Evolutionary conservation across 2,113 vertebrate species (phyloP).

Genomic region (Pachyramphus minor): DNA sequence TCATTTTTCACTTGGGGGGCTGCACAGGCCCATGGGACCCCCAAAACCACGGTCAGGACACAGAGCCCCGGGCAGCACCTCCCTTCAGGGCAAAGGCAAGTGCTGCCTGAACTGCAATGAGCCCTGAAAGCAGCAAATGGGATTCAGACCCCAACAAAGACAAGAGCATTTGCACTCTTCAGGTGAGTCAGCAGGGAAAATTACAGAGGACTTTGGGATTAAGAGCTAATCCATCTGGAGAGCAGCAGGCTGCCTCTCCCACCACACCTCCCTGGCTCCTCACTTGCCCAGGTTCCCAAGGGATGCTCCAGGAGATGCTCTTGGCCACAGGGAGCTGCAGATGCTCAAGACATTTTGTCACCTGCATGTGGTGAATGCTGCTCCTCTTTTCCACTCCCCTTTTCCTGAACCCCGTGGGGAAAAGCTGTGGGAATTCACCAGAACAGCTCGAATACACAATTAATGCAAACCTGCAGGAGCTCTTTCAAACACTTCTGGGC

Average conservation of each 20-base stretch:
- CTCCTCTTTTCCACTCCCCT: not conserved
- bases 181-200: not conserved
- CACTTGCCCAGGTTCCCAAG: accelerated
- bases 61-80: accelerated
- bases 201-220: not conserved
- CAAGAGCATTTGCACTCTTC: not conserved
- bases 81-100: not conserved
- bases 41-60: accelerated
- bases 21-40: accelerated
- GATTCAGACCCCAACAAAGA: accelerated
- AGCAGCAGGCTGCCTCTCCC: not conserved
- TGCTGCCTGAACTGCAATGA: accelerated
- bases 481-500: not conserved
- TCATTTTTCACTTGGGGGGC: not conserved
- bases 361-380: accelerated
- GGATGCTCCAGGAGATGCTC: not conserved
- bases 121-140: not conserved
- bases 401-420: accelerated
- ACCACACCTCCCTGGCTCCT: accelerated
- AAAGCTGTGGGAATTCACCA: accelerated
- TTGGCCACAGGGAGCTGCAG: not conserved
- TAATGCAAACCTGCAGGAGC: not conserved
- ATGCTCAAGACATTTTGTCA: accelerated
- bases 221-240: accelerated
- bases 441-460: not conserved